Base-by-base conservation (phyloP, 1,140 invertebrate genomes). In the Brachystomella parvula region DNA sequence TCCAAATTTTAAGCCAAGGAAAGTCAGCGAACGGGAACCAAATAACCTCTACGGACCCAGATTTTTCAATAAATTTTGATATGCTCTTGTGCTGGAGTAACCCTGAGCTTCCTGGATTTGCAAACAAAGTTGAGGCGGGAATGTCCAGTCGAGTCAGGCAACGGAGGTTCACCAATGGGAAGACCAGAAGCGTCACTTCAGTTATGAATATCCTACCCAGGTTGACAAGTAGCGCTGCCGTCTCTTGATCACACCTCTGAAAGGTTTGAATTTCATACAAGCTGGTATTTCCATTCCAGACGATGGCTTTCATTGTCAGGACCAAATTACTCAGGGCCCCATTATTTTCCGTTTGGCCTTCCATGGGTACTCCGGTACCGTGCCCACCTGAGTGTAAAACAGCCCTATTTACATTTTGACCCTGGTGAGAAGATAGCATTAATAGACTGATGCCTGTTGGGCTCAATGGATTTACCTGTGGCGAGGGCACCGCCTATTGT, bases 401-500 rank as follows among this genome's bases (percentile, higher is more conserved):
- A 21, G 26, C n/a, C n/a, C n/a, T n/a, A n/a, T n/a, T n/a, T n/a
- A n/a, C n/a, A n/a, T n/a, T n/a, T n/a, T n/a, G n/a, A n/a, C n/a
- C n/a, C n/a, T n/a, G 26, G 53, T 24, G 12, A 56, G 19, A 24
- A 12, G 12, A 24, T 15, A 21, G 15, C 21, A 21, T 47, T 47
- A 15, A 15, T 47, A 21, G 21, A 15, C 15, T 47, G 44, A 21
- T 47, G 15, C n/a, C n/a, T n/a, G 15, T 21, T 47, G 15, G 15
- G 15, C 44, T 15, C 15, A 47, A 15, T 21, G 21, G 44, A n/a
- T n/a, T 15, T 47, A 15, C 65, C 64, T 24, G 64, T 61, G 21
- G 69, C 69, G 15, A 71, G 29, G 33, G 44, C 53, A n/a, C 69
- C 65, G 6, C 69, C 69, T n/a, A 71, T 29, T 19, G 65, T 71